Base-by-base conservation (phyloP, 30 jellyfish, hydroid and myxozoan genomes). In the Calvadosia cruxmelitensis region DNA sequence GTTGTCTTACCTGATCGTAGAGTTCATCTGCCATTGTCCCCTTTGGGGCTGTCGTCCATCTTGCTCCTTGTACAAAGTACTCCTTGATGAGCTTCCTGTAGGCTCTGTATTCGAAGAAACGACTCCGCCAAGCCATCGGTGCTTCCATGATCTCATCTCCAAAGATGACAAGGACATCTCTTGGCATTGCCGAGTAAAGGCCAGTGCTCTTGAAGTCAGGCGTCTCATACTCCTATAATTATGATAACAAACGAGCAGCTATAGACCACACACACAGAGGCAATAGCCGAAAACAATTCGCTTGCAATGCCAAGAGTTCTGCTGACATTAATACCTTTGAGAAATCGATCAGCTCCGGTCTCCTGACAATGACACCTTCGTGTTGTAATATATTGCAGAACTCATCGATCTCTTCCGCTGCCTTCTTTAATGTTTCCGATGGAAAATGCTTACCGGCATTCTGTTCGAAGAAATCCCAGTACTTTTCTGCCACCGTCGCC, bases 121-220 rank as follows among this genome's bases (percentile, higher is more conserved):
- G 68, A 26, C 85, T 53, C 35, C 95, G 70, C 95, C 95, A 84
- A 31, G 95, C 95, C 95, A 84, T 84, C 24, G 95, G 95, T n/a
- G 95, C 95, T 50, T 84, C 95, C 24, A 84, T 84, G 33, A 84
- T 70, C 49, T 84, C 95, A 25, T 84, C 75, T 51, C 95, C 95
- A 70, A 84, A 70, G 23, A 79, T 82, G 12, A 84, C 63, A 34
- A 84, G 34, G 1, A 84, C 77, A 70, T 84, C 95, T 2, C 95
- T 72, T 49, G 95, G 95, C 95, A 84, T 84, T 23, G 95, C 95
- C 1, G 95, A 92, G 52, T 77, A 84, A 82, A 84, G 26, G 7
- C 95, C 95, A 34, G 82, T 78, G 7, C 92, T 65, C 49, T 76
- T 61, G 75, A 84, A 84, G 70, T 84, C 95, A 3, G 95, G 95